Evolutionary conservation across 2,888 invertebrate genomes (phyloP).

Genomic region (Lithosia quadra): DNA sequence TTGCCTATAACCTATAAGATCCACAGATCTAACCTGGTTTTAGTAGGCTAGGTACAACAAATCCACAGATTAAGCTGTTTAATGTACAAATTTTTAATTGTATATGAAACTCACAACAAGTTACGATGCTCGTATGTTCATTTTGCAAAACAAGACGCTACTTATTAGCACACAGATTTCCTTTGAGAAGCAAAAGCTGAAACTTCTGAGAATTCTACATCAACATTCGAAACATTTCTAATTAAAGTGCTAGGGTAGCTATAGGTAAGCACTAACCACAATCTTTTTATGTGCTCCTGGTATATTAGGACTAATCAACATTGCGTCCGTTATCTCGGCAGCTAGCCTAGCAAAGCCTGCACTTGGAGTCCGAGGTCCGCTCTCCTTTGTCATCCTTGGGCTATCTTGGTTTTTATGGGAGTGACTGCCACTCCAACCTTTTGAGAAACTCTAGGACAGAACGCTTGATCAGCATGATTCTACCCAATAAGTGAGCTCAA

Average conservation of each 20-base stretch:
- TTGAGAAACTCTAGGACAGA: too few species aligned
- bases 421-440: too few species aligned
- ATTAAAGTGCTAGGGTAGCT: not conserved
- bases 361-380: too few species aligned
- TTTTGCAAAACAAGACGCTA: not conserved
- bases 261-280: not conserved
- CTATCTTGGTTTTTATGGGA: not conserved
- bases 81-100: not conserved
- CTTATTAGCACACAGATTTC: slow-evolving; percentile 4
- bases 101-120: not conserved
- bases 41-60: not conserved
- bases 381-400: not conserved
- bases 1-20: not conserved
- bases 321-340: not conserved
- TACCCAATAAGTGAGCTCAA: too few species aligned
- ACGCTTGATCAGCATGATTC: too few species aligned
- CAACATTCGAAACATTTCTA: slow-evolving; percentile 1
- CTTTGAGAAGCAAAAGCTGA: not conserved
- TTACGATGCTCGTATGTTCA: not conserved
- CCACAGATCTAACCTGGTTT: not conserved
- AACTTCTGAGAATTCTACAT: slow-evolving; percentile 2
- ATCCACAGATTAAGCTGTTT: not conserved
- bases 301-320: not conserved
- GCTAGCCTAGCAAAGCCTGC: not conserved
- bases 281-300: not conserved